A percentile compares a stretch with the other conserved stretches of the same genome.
phyloP scores from a whole-genome alignment of 2,113 vertebrate species.

The Dipodomys stephensi region DNA sequence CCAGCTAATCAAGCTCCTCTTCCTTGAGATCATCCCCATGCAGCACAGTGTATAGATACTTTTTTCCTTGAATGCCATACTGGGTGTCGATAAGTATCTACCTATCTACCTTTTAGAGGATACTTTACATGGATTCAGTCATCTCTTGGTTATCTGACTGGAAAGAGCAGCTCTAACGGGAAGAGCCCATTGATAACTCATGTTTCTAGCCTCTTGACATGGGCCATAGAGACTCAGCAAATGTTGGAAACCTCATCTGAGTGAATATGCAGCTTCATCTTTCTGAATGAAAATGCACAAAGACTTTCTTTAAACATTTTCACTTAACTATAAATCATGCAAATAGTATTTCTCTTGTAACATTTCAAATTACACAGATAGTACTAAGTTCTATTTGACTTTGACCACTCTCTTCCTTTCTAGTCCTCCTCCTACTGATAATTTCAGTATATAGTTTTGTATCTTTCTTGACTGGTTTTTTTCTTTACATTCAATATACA shows the following conservation, averaged over 20 bases:
- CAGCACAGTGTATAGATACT: neutral
- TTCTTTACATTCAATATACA: neutral
- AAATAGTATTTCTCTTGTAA: neutral
- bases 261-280: conserved; percentile 23
- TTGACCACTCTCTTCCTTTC: neutral
- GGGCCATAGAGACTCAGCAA: neutral
- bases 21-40: neutral
- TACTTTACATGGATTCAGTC: neutral
- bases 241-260: conserved; percentile 30
- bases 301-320: conserved; percentile 41
- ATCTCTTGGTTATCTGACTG: neutral
- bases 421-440: conserved; percentile 23
- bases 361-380: conserved; percentile 26
- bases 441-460: conserved; percentile 4
- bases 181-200: neutral
- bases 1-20: neutral
- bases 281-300: neutral
- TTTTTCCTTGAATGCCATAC: neutral
- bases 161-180: neutral
- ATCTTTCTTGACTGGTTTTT: conserved; percentile 21
- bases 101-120: neutral
- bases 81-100: neutral
- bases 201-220: neutral
- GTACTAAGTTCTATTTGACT: neutral
- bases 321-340: neutral